Evolutionary conservation across 2,113 vertebrate species (phyloP), one percentile per base, ranked within the genome.

Genomic region (Leptobrachium ailaonicum): DNA sequence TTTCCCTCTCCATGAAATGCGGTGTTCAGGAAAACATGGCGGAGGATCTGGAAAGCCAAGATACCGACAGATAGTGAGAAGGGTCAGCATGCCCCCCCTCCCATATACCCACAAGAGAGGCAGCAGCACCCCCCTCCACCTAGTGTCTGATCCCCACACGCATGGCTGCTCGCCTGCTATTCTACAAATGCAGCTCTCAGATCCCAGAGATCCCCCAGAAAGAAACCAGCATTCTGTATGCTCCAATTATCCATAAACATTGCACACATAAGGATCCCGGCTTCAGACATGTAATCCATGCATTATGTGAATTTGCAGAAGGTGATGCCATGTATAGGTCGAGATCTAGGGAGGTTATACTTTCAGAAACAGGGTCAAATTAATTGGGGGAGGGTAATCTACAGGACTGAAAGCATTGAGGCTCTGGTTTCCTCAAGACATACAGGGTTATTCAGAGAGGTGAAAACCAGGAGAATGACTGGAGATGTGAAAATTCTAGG

Each of bases 91-190:
- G 66, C 63, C 8, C 68, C 32, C 41, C 2, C 72, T 41, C 14
- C 14, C 56, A 60, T 14, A 11, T 45, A 66, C 62, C 40, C 41
- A 54, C 9, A 45, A 44, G 9, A 47, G 20, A 56, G 41, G 11
- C 54, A 9, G 12, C 43, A 71, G 13, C 1, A 8, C 14, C 20
- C 20, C 20, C 20, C 20, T 32, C 20, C 20, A 47, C 72, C 44
- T 5, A 42, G 71, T 77, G 69, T 86, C 91, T 92, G 91, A 91
- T 92, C 87, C 85, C 82, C 89, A 86, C 86, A 90, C 80, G 91
- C 92, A 90, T 91, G 84, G 91, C 86, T 88, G 91, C 88, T 83
- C 86, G 84, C 79, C 84, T 93, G 94, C 88, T 94, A 95, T 95
- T 93, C 82, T 83, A 86, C 90, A 88, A 87, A 88, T 85, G 83